Evolutionary conservation across 2,113 vertebrate species (phyloP), one percentile per base, ranked within the genome.

Genomic region (Terrapene triunguis): DNA sequence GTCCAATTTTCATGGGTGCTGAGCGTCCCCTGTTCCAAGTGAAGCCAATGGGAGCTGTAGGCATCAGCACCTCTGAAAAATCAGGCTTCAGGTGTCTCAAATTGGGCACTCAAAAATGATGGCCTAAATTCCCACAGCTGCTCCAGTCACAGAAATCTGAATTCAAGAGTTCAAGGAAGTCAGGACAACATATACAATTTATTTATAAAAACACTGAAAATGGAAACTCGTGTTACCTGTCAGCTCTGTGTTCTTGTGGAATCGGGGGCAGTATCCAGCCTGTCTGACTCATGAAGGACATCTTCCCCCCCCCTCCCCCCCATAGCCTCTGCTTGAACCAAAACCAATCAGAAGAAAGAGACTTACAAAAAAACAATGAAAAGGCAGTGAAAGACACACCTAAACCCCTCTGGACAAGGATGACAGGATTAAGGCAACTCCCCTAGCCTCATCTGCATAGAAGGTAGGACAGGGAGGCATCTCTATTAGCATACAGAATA

Each of bases 121-220:
- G 8, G 22, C 48, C 81, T 90, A 12, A 72, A 82, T 78, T 95
- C 78, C n/a, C 47, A 53, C 13, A 44, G 9, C 27, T 89, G 89
- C 47, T 91, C 50, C 57, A 89, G 92, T 88, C 11, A 82, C 29
- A 42, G 35, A 92, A 79, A 82, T 84, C n/a, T 50, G 4, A 21
- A 80, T 19, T 65, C 4, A 85, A 85, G 3, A 44, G 76, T 62
- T 74, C 44, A 65, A 78, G 48, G 85, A 92, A 94, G 5, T 1
- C 4, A 25, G 19, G 10, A 86, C 87, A 89, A 88, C 47, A 11
- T 38, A 29, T 54, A 95, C 89, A n/a, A 84, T 27, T n/a, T 44
- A 72, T 27, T 19, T 55, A 55, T 84, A 35, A 69, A 29, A 94
- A 57, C 10, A 81, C 6, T 8, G 12, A 76, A 6, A 19, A 24